A percentile compares a stretch with the other conserved stretches of the same genome.
phyloP scores from a whole-genome alignment of 2,113 vertebrate species.

The Lophochroa leadbeateri region DNA sequence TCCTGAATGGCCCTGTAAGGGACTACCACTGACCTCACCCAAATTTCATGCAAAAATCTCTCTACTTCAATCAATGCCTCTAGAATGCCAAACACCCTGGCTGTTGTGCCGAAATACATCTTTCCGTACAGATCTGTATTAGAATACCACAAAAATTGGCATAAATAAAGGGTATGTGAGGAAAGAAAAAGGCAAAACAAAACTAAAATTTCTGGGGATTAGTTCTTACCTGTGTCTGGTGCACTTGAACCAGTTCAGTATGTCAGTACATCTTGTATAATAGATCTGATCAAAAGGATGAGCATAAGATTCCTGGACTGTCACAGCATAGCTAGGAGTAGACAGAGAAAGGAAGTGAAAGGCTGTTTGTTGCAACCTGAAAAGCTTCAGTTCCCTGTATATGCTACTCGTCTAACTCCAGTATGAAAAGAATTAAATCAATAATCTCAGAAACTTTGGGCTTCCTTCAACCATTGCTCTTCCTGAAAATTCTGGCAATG shows the following conservation, averaged over 20 bases:
- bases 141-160: neutral
- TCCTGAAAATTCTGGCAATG: neutral
- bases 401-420: neutral
- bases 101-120: neutral
- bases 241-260: slow-evolving; percentile 99
- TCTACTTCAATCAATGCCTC: neutral
- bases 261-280: slow-evolving; percentile 97
- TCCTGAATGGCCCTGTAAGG: neutral
- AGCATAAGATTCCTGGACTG: slow-evolving; percentile 95
- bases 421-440: neutral
- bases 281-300: slow-evolving; percentile 99
- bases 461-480: neutral
- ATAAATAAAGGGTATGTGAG: neutral
- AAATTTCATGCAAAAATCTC: neutral
- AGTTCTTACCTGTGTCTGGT: slow-evolving; percentile 90
- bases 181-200: neutral
- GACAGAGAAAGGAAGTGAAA: neutral
- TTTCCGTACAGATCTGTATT: neutral
- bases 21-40: neutral
- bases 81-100: neutral
- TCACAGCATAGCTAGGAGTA: slow-evolving; percentile 90
- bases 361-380: neutral
- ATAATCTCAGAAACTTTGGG: neutral
- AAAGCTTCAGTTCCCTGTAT: neutral
- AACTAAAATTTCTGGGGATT: neutral